Conservation (phyloP, 2,797 vertebrate species). For the Cryptoprocta ferox region DNA sequence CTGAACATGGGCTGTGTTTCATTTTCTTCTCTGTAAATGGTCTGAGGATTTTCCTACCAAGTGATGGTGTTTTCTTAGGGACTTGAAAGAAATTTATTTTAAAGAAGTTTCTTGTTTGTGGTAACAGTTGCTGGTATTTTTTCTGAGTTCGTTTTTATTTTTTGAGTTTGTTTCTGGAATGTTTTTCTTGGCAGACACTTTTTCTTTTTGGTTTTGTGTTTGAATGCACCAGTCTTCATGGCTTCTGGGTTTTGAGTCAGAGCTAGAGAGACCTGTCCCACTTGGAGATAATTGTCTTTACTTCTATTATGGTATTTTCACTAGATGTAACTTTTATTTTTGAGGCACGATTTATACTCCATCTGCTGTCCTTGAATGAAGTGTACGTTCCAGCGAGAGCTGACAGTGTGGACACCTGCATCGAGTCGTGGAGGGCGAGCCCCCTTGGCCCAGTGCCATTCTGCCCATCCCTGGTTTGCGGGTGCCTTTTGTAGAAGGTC, state of each 20-base stretch:
- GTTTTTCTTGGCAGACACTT: neutral
- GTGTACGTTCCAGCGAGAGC: rapidly evolving
- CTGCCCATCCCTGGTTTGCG: neutral
- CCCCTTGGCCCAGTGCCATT: neutral
- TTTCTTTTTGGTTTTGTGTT: neutral
- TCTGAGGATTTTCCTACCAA: neutral
- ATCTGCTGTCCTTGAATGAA: neutral
- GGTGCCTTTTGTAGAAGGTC: neutral
- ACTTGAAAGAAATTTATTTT: neutral
- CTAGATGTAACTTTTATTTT: neutral
- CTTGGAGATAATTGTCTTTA: neutral
- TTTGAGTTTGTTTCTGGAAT: neutral
- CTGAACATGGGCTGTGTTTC: neutral
- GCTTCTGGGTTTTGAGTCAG: neutral
- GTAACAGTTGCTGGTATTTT: neutral
- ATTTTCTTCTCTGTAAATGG: neutral
- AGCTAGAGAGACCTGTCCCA: neutral
- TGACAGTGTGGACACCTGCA: rapidly evolving
- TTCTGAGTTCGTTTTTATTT: neutral
- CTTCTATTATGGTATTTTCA: neutral
- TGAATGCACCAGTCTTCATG: neutral
- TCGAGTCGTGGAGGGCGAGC: rapidly evolving
- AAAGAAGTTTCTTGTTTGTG: neutral
- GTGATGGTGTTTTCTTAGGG: neutral
- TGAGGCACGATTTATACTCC: neutral